These are phyloP conservation scores for Lithophane ornitopus DNA, from an alignment of 2,888 invertebrate species.

Conservation along the genomic window DNA sequence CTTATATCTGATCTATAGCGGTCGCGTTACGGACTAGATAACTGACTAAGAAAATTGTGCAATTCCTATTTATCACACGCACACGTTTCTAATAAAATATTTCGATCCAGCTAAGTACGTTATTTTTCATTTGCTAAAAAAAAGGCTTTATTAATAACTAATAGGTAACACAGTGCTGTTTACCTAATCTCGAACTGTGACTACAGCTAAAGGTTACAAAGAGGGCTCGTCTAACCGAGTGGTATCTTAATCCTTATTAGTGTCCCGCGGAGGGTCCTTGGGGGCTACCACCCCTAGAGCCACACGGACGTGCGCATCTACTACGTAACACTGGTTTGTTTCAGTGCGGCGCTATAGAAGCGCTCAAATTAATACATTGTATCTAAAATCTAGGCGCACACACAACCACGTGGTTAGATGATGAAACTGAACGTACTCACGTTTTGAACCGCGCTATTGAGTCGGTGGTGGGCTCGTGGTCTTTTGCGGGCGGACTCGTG, in stretches of 20 bases:
- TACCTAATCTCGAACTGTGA: constrained; percentile 36
- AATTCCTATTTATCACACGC: constrained; percentile 39
- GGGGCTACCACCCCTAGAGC: constrained; percentile 4
- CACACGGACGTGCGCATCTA: constrained; percentile 22
- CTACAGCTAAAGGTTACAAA: constrained; percentile 29
- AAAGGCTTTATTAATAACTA: constrained; percentile 29
- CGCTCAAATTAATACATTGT: constrained; percentile 39
- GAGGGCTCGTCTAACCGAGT: constrained; percentile 16
- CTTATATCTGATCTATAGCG: constrained; percentile 38
- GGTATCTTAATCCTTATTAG: constrained; percentile 41
- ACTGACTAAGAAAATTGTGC: constrained; percentile 43
- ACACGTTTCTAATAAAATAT: constrained; percentile 35
- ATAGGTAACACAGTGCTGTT: constrained; percentile 48
- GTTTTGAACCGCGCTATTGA: constrained; percentile 87
- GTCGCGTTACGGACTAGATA: constrained; percentile 19
- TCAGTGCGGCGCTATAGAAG: constrained; percentile 47
- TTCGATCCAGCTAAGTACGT: constrained; percentile 11
- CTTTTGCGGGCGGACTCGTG: constrained; percentile 84
- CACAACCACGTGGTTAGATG: constrained; percentile 36
- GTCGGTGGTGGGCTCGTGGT: constrained; percentile 82
- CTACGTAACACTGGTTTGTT: constrained; percentile 14
- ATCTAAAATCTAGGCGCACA: constrained; percentile 49
- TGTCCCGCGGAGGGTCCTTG: not conserved
- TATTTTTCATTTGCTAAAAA: constrained; percentile 7
- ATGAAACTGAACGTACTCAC: constrained; percentile 77